These are phyloP conservation scores for Gallinago solitaria DNA, from an alignment of 2,797 vertebrate species.

Conservation along the genomic window DNA sequence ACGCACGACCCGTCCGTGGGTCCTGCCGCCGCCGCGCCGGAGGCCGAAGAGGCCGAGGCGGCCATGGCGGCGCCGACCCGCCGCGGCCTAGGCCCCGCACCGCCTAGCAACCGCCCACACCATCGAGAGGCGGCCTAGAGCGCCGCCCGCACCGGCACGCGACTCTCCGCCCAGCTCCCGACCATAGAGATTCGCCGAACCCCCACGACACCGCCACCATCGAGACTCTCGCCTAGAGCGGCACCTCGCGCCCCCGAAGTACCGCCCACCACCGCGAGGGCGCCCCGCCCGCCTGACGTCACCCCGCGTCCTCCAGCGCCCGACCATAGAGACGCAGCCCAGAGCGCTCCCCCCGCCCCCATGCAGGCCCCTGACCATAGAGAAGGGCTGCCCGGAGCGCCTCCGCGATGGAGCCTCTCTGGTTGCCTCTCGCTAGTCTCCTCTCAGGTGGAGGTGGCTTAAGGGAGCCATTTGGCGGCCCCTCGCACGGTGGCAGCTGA, in stretches of 20 bases:
- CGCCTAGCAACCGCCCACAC: slow-evolving; percentile 21
- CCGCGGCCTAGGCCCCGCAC: slow-evolving; percentile 53
- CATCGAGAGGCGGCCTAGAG: slow-evolving; percentile 71
- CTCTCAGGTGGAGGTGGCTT: rapidly evolving
- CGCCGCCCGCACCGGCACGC: neutral
- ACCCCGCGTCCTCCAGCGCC: neutral
- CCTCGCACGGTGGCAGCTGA: rapidly evolving
- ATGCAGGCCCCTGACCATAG: rapidly evolving
- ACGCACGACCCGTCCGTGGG: slow-evolving; percentile 83
- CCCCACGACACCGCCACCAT: neutral
- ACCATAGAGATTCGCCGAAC: neutral
- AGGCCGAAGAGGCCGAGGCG: neutral
- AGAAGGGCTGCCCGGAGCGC: neutral
- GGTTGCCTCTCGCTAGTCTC: neutral
- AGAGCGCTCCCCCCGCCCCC: neutral
- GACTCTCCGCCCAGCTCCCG: neutral
- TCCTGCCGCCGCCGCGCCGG: neutral
- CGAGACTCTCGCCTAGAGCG: neutral
- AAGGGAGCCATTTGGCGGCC: rapidly evolving
- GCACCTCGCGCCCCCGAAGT: neutral
- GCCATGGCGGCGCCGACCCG: slow-evolving; percentile 60
- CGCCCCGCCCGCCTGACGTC: neutral
- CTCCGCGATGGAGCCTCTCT: rapidly evolving
- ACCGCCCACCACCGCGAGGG: rapidly evolving
- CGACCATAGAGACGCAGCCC: rapidly evolving